Evolutionary conservation across 2,113 vertebrate genomes (phyloP).

Genomic region (Ovis canadensis): DNA sequence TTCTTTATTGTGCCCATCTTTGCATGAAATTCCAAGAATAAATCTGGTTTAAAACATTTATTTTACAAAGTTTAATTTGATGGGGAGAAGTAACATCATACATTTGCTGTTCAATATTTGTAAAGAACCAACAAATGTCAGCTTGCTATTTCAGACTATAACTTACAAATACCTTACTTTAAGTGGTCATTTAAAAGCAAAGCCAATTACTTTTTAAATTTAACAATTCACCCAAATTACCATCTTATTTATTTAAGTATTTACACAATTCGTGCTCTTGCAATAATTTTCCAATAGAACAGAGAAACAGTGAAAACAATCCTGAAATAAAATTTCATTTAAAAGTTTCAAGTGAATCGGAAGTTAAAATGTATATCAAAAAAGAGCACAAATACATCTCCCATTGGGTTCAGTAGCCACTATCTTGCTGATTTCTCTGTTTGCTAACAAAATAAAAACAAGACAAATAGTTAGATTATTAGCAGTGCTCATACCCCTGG

Average conservation of each 20-base stretch:
- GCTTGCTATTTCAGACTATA: not conserved
- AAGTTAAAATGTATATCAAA: slow-evolving; percentile 9
- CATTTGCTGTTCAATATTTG: not conserved
- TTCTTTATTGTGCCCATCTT: too few species aligned
- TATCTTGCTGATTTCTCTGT: not conserved
- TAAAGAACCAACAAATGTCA: not conserved
- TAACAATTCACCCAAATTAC: not conserved
- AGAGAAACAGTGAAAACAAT: slow-evolving; percentile 19
- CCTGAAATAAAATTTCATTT: slow-evolving; percentile 35
- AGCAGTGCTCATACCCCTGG: not conserved
- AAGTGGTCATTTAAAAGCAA: not conserved
- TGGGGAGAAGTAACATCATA: not conserved
- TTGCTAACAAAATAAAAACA: not conserved
- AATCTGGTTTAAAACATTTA: not conserved
- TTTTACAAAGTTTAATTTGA: slow-evolving; percentile 24
- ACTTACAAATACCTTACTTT: not conserved
- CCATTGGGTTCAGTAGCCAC: not conserved
- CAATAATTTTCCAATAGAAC: not conserved
- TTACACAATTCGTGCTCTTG: not conserved
- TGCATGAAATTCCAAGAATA: not conserved
- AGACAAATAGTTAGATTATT: not conserved
- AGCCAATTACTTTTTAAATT: not conserved
- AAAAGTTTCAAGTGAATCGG: slow-evolving; percentile 17
- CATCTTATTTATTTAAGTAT: not conserved
- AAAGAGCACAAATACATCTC: not conserved